Base-by-base conservation (phyloP, 1,140 invertebrate genomes). In the Akabosia matsudoensis region DNA sequence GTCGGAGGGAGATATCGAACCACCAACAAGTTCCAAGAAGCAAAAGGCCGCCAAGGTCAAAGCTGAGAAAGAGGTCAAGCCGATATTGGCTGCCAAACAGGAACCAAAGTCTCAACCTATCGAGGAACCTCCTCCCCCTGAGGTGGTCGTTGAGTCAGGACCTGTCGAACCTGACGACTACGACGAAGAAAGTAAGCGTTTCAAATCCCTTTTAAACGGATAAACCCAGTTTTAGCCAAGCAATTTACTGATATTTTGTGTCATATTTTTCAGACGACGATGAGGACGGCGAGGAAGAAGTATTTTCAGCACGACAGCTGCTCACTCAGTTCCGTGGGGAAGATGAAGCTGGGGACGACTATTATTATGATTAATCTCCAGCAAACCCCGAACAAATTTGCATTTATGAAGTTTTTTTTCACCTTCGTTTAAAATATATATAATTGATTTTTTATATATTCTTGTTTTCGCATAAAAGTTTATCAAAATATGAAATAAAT, bases 251-350 rank as follows among this genome's bases (percentile, higher is more conserved):
- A n/a, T n/a, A n/a, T 30, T 67, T 13, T 56, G 52, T 64, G 1
- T 64, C 64, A 37, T 73, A 10, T 10, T 34, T 70, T 4, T 14
- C 54, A 30, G 67, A 79, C 28, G 81, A 83, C 51, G 83, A 84
- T 18, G 79, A 81, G 16, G 82, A 84, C 1, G 82, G 82, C 10
- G 83, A 84, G 24, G 84, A 84, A 28, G 83, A 85, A 24, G 85
- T 85, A 79, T 84, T 88, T 78, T 87, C 85, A 34, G 84, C 87
- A 24, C 84, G 85, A 31, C 83, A 87, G 72, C 84, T 88, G 79
- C 83, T 89, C 33, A 85, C 84, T 22, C 84, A 84, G 74, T 82
- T 84, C 28, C 82, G 82, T 74, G 84, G 85, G 33, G 85, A 85
- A 72, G 83, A 83, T 51, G 85, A 83, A 2, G 83, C 85, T 76